Base-by-base conservation (phyloP, 2,113 vertebrate genomes). In the Neodon shergylaensis region DNA sequence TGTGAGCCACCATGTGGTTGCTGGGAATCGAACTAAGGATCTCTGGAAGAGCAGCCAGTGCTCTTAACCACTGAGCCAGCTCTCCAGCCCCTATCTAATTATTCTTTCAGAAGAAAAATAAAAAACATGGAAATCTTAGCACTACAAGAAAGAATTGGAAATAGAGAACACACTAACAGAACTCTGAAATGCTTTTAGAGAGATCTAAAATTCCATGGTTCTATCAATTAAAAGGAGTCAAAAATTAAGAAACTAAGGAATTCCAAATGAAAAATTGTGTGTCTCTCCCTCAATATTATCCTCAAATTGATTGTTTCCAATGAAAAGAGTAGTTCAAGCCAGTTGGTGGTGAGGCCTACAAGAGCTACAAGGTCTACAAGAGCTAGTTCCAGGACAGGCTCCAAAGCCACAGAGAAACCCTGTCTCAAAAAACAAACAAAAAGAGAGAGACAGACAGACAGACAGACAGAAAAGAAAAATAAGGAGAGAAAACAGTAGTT, bases 101-200 rank as follows among this genome's bases (percentile, higher is more conserved):
- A 47, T 7, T 47, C 44, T 78, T 96, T 95, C 83, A 92, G 74
- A 96, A 26, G 26, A 81, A 68, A 88, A 92, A 95, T 47, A 85
- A 16, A 94, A 9, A 93, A 93, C 47, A 95, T 44, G 85, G 39
- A 93, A 90, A 95, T 92, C 70, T 68, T 91, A 47, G 14, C 72
- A 68, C 52, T 85, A 73, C 39, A 84, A 58, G 13, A 26, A 92
- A 19, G 21, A 33, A 89, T 0, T 95, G 28, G 36, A 93, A 96
- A 73, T 81, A 73, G 58, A 88, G 28, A 95, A 95, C 26, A 36
- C 39, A 93, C 7, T 65, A 7, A 63, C 0, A 95, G 61, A 97
- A 47, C 36, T 81, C 84, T 58, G 58, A 96, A 93, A 72, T 65
- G 14, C 31, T 95, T 90, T 95, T 77, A 81, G 78, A 74, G 8